phyloP scores from a whole-genome alignment of 2,113 vertebrate genomes.

The Pseudorectes ferrugineus region DNA sequence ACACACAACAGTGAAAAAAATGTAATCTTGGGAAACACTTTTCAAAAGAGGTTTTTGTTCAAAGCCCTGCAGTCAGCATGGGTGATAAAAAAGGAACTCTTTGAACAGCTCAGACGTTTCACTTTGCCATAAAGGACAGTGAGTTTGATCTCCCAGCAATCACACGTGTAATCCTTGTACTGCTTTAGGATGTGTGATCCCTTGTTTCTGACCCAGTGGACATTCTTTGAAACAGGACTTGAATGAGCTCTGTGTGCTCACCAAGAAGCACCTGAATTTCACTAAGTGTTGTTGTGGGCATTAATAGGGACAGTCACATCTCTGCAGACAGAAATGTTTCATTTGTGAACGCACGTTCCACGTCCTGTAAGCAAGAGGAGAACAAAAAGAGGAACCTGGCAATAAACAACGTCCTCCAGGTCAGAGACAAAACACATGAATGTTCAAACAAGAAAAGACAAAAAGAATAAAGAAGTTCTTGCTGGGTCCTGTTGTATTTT shows the following conservation, averaged over 20 bases:
- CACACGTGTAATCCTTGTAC: not conserved
- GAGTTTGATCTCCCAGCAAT: not conserved
- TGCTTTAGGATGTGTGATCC: not conserved
- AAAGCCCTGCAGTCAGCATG: not conserved
- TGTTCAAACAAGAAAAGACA: not conserved
- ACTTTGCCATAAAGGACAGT: not conserved
- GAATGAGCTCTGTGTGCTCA: not conserved
- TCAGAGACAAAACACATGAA: not conserved
- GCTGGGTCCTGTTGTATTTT: not conserved
- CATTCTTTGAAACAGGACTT: not conserved
- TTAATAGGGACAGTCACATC: not conserved
- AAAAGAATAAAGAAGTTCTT: not conserved
- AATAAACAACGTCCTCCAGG: not conserved
- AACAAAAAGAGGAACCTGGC: not conserved
- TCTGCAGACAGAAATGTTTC: not conserved
- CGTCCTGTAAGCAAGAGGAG: not conserved
- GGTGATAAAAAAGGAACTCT: not conserved
- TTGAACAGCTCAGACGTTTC: not conserved
- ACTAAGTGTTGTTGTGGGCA: not conserved
- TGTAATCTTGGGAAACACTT: not conserved
- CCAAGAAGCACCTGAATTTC: not conserved
- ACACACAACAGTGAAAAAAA: not conserved
- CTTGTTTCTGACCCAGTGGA: not conserved
- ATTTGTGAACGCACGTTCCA: not conserved
- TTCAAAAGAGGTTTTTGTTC: not conserved